Evolutionary conservation across 2,888 invertebrate genomes (phyloP).

Genomic region (Nephrotoma guestfalica): DNA sequence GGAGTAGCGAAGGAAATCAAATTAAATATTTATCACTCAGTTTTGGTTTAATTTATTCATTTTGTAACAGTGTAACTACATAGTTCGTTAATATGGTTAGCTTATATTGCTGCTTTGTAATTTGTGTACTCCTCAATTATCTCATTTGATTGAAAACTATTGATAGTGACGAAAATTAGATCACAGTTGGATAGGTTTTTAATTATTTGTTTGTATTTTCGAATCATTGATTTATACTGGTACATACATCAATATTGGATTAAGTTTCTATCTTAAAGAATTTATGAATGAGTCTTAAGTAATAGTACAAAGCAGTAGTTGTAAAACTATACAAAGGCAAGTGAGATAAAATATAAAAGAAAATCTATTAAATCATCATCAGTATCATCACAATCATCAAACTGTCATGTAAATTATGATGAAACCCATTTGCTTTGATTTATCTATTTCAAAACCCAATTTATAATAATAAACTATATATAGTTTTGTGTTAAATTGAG

Average conservation of each 20-base stretch:
- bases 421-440: not conserved
- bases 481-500: not conserved
- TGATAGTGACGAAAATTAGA: not conserved
- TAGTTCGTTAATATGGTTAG: no score
- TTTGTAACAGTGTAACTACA: no score
- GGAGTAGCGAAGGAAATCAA: no score
- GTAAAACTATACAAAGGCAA: no score
- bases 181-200: not conserved
- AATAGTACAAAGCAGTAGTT: not conserved
- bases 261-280: not conserved
- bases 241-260: not conserved
- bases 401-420: not conserved
- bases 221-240: not conserved
- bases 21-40: no score
- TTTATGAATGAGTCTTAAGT: not conserved
- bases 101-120: no score
- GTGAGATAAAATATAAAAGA: not conserved
- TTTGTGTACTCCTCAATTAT: not conserved
- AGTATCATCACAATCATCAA: not conserved
- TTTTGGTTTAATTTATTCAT: no score
- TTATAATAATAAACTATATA: not conserved
- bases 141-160: not conserved
- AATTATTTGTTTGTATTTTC: not conserved
- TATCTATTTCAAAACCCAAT: not conserved
- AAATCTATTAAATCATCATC: not conserved